Evolutionary conservation across 2,113 vertebrate genomes (phyloP).

Genomic region (Actenoides hombroni): DNA sequence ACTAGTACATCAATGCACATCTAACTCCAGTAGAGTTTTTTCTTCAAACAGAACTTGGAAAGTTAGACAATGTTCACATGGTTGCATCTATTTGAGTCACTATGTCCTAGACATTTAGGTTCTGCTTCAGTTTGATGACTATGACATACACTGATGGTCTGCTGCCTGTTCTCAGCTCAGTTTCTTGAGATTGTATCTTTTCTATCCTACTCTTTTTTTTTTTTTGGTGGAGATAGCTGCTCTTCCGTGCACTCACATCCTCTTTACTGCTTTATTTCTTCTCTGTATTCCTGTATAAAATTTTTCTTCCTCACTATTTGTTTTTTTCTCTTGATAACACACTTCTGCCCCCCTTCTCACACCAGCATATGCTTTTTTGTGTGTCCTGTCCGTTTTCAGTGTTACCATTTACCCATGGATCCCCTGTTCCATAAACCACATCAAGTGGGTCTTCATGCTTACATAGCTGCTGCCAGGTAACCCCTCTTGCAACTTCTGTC

Average conservation of each 20-base stretch:
- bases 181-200: neutral
- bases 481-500: neutral
- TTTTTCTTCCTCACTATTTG: neutral
- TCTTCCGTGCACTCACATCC: neutral
- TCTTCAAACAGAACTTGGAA: neutral
- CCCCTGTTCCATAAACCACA: neutral
- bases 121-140: neutral
- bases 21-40: neutral
- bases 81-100: neutral
- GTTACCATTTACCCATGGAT: fast-evolving
- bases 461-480: neutral
- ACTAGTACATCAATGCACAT: neutral
- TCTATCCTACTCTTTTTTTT: neutral
- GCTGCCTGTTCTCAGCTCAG: neutral
- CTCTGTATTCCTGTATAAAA: neutral
- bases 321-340: neutral
- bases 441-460: neutral
- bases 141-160: neutral
- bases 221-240: neutral
- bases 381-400: neutral
- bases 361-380: fast-evolving
- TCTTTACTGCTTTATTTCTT: neutral
- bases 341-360: neutral
- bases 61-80: neutral
- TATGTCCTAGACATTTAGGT: neutral